Evolutionary conservation across 2,113 vertebrate genomes (phyloP).

Genomic region (Scolopax mira): DNA sequence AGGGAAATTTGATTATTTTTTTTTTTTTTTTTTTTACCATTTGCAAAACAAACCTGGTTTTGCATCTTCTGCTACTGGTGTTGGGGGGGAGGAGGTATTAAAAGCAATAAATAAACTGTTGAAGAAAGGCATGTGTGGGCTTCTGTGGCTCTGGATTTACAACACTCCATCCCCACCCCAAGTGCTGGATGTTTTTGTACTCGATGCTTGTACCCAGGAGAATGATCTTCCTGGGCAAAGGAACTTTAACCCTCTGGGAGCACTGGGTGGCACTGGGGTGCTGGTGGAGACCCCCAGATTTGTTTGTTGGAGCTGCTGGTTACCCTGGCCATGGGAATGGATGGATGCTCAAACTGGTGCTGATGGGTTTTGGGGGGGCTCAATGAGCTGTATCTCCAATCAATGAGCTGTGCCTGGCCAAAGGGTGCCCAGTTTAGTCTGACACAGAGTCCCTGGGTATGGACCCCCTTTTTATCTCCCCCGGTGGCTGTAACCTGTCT

Average conservation of each 20-base stretch:
- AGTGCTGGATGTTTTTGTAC: not conserved
- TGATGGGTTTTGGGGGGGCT: not conserved
- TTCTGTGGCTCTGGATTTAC: not conserved
- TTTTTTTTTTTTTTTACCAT: not conserved
- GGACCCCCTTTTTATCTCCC: not conserved
- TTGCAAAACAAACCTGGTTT: not conserved
- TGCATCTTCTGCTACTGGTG: not conserved
- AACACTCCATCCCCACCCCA: fast-evolving
- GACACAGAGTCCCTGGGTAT: fast-evolving
- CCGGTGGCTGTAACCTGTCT: not conserved
- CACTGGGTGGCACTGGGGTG: not conserved
- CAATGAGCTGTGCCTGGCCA: fast-evolving
- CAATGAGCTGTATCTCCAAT: fast-evolving
- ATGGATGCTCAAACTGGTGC: not conserved
- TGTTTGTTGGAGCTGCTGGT: not conserved
- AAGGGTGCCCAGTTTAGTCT: too few relatives aligned
- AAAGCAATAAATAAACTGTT: not conserved
- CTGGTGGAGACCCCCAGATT: not conserved
- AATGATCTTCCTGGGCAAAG: not conserved
- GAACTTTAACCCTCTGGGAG: not conserved
- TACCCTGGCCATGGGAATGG: not conserved
- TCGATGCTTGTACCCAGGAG: not conserved
- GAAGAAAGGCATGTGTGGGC: not conserved
- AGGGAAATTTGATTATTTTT: not conserved
- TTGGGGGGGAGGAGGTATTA: not conserved